These are phyloP conservation scores for Danio kyathit DNA, from an alignment of 2,797 vertebrate genomes.

Conservation along the genomic window DNA sequence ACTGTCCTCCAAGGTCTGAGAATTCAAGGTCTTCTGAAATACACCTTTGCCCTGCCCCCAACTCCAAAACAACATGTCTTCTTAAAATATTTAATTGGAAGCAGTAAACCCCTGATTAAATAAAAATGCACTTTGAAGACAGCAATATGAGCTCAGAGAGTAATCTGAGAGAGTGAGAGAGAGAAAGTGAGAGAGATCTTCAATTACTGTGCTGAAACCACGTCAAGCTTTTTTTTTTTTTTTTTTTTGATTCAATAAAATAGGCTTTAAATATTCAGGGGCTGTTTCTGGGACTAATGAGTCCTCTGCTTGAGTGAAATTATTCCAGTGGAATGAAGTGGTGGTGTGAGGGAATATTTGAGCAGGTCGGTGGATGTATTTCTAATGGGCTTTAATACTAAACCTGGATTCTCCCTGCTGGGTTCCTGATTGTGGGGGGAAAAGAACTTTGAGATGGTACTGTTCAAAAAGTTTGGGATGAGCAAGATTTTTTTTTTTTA, in stretches of 20 bases:
- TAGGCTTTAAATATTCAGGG: conserved; percentile 75
- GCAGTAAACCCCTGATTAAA: conserved; percentile 75
- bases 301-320: conserved; percentile 71
- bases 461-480: neutral
- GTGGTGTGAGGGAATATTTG: conserved; percentile 68
- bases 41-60: conserved; percentile 56
- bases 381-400: conserved; percentile 69
- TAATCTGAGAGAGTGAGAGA: conserved; percentile 49
- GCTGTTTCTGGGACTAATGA: conserved; percentile 75
- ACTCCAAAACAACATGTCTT: conserved; percentile 62
- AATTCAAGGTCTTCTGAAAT: conserved; percentile 64
- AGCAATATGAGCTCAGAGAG: conserved; percentile 67
- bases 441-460: conserved; percentile 60
- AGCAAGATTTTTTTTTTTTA: neutral
- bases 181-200: conserved; percentile 48
- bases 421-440: conserved; percentile 44
- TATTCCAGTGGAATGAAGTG: conserved; percentile 72
- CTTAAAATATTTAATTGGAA: conserved; percentile 78
- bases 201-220: conserved; percentile 69
- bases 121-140: conserved; percentile 72
- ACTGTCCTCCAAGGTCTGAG: conserved; percentile 65
- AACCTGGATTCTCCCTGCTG: conserved; percentile 54
- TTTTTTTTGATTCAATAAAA: conserved; percentile 69
- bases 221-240: conserved; percentile 56
- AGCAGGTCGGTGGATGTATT: conserved; percentile 70